Base-by-base conservation (phyloP, 1,140 invertebrate genomes). In the Cotesia glomerata region DNA sequence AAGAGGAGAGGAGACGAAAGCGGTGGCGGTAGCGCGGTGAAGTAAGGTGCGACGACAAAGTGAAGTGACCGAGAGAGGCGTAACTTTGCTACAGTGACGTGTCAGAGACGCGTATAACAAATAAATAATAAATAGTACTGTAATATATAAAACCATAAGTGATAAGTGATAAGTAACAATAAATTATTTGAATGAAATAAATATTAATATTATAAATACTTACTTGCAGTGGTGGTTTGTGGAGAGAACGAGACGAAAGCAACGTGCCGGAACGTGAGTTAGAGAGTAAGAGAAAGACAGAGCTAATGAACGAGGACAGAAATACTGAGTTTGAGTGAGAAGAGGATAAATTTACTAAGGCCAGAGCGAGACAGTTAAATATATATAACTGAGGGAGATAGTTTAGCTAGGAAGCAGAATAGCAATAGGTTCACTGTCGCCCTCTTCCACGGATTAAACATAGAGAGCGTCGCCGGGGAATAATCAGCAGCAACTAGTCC, bases 1-100 rank as follows among this genome's bases (percentile, higher is more conserved):
- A n/a, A 26, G 45, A 34, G 26, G 45, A 56, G 56, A n/a, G 62
- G 35, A 39, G 45, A 51, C 26, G 64, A 49, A 13, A 51, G 16
- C 34, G 45, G 64, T 63, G 36, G 32, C 59, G 54, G 71, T 63
- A 73, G 18, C 67, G 66, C 63, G 69, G 69, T 74, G 72, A 76
- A 76, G 75, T 73, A 73, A 75, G 71, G 72, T 72, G 71, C 72
- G 72, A 76, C 72, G 69, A 61, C 63, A 35, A 71, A 78, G 79
- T 76, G 69, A 80, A 79, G 76, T 77, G 76, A 75, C 74, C 77
- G 74, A 77, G 54, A 72, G 68, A 64, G 66, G 35, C 67, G 64
- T 59, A 73, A 73, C 58, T 72, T 72, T 56, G 62, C 34, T 39
- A 72, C 68, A 58, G 67, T 11, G 35, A 69, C 59, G 58, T 74